A percentile compares a stretch with the other conserved stretches of the same genome.
Conservation (phyloP, 2,888 invertebrate species). For the Chloroclysta siterata region DNA sequence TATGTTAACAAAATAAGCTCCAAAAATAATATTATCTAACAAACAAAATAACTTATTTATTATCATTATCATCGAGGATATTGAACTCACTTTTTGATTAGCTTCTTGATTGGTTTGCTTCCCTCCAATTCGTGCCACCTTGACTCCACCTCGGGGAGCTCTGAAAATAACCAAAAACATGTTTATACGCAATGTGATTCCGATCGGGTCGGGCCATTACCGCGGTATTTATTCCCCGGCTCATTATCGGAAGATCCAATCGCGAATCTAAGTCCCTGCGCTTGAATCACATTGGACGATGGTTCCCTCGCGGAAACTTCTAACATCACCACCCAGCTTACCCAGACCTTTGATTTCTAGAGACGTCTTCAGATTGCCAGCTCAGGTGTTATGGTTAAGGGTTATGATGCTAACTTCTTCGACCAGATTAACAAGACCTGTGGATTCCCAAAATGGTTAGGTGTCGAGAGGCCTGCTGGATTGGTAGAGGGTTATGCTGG, state of each 20-base stretch:
- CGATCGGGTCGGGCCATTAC: constrained; percentile 65
- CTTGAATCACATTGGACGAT: constrained; percentile 65
- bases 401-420: constrained; percentile 52
- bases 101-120: constrained; percentile 25
- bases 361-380: constrained; percentile 9
- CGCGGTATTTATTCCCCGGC: constrained; percentile 71
- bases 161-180: constrained; percentile 48
- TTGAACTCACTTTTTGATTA: constrained; percentile 26
- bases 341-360: constrained; percentile 36
- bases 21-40: background rate
- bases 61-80: constrained; percentile 12
- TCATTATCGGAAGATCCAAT: constrained; percentile 73
- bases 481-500: constrained; percentile 58
- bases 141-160: constrained; percentile 32
- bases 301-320: constrained; percentile 65
- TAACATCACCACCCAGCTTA: constrained; percentile 54
- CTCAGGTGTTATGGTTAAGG: constrained; percentile 31
- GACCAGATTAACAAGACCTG: constrained; percentile 49
- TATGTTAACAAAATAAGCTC: background rate
- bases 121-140: constrained; percentile 23
- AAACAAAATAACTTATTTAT: constrained; percentile 1
- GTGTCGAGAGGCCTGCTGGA: constrained; percentile 13
- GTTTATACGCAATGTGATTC: constrained; percentile 48
- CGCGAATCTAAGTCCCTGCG: constrained; percentile 54
- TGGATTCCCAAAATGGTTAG: background rate